Evolutionary conservation across 2,113 vertebrate genomes (phyloP).

Genomic region (Strigops habroptila): DNA sequence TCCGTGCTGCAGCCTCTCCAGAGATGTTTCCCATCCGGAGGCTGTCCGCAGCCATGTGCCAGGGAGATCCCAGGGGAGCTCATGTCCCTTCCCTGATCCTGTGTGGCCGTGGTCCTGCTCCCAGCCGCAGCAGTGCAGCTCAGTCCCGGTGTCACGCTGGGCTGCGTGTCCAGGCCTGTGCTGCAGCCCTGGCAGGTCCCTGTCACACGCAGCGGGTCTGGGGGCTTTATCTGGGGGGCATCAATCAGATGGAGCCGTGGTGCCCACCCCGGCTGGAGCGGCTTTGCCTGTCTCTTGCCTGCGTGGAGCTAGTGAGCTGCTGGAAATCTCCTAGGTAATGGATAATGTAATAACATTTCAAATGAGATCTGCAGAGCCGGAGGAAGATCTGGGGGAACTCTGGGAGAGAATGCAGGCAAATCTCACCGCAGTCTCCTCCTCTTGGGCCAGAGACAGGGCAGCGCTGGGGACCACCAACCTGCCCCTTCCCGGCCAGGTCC

Average conservation of each 20-base stretch:
- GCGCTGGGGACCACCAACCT: neutral
- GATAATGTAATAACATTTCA: conserved; percentile 56
- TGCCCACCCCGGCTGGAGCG: neutral
- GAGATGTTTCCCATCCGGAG: neutral
- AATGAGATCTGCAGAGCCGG: conserved; percentile 51
- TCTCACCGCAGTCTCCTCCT: conserved; percentile 40
- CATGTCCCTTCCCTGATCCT: fast-evolving
- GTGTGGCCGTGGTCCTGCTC: fast-evolving
- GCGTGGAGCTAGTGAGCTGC: conserved; percentile 48
- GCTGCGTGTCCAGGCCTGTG: neutral
- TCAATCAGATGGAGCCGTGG: neutral
- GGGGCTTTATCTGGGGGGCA: neutral
- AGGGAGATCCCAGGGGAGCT: neutral
- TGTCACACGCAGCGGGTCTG: neutral
- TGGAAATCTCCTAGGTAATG: conserved; percentile 58
- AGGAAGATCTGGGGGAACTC: conserved; percentile 41
- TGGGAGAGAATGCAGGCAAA: conserved; percentile 56
- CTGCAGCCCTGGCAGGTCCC: neutral
- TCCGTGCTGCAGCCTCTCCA: neutral
- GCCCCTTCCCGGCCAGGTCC: neutral
- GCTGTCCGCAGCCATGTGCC: neutral
- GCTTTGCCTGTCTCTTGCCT: conserved; percentile 33
- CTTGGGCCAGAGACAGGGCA: neutral
- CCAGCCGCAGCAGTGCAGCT: neutral
- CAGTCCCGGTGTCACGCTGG: neutral